These are phyloP conservation scores for Unio delphinus DNA, from an alignment of 2,888 invertebrate species.

Conservation along the genomic window DNA sequence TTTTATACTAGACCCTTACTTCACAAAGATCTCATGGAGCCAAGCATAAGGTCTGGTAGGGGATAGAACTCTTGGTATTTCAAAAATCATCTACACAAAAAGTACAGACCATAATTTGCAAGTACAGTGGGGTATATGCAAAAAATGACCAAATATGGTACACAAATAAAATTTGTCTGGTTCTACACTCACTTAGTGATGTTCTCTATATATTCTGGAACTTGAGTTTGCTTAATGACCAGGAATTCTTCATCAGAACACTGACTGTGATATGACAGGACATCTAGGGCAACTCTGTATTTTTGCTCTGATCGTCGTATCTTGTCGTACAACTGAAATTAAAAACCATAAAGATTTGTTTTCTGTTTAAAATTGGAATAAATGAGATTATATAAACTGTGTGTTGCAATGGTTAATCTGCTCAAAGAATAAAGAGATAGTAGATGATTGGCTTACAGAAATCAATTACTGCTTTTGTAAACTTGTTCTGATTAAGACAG, in stretches of 20 bases:
- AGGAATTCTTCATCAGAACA: constrained; percentile 80
- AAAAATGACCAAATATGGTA: constrained; percentile 1
- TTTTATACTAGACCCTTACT: too few relatives aligned
- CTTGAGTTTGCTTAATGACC: constrained; percentile 38
- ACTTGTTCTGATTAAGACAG: too few relatives aligned
- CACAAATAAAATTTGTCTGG: neutral
- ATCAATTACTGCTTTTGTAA: neutral
- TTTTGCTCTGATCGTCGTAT: constrained; percentile 87
- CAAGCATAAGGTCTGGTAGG: too few relatives aligned
- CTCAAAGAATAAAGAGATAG: too few relatives aligned
- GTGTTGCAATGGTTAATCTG: too few relatives aligned
- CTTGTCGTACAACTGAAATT: constrained; percentile 80
- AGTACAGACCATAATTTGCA: too few relatives aligned
- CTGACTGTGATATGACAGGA: constrained; percentile 87
- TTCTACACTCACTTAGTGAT: constrained; percentile 49
- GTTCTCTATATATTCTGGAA: constrained; percentile 55
- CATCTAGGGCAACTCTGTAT: constrained; percentile 84
- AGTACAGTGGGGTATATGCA: neutral
- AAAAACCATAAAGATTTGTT: neutral
- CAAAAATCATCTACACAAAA: too few relatives aligned
- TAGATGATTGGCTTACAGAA: too few relatives aligned
- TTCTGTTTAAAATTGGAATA: too few relatives aligned
- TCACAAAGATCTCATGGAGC: too few relatives aligned
- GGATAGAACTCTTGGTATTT: too few relatives aligned
- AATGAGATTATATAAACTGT: too few relatives aligned